Evolutionary conservation across 1,140 invertebrate genomes (phyloP), one percentile per base, ranked within the genome.

Genomic region (Paraescarpia echinospica): DNA sequence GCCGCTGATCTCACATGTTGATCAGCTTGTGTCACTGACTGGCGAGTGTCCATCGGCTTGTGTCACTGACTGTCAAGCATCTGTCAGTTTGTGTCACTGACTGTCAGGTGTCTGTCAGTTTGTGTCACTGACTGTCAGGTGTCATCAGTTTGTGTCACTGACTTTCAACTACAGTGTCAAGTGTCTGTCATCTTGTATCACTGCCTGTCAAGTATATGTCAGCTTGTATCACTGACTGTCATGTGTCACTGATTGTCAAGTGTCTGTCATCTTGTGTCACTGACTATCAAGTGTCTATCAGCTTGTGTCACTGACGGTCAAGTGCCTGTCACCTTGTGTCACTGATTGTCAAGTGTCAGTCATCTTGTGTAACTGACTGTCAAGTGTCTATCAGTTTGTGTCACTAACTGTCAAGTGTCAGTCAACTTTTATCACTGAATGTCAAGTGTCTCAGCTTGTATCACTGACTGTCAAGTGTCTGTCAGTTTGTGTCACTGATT

Each of bases 51-150:
- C 12, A 12, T 41, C 34, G 35, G 91, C 33, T 33, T 4, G 33
- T 91, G 97, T 97, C 95, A 96, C 93, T 94, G 90, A 93, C 91
- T 93, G 93, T 33, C 31, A 93, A 18, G 41, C 18, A 22, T 33
- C 2, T 77, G 33, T 89, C 77, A 9, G 34, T 34, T 31, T 35
- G 41, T 22, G 41, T 41, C 41, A 6, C 41, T 41, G 41, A 41
- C 41, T 41, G 41, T 41, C 41, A 41, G 41, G 41, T 41, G 41
- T 41, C 41, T n/a, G 22, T 35, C 51, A 89, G 34, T 1, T 89
- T 89, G 35, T 48, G 31, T 9, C 41, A 6, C 41, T 41, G 41
- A 41, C 41, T 41, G 41, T 41, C 41, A 41, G 41, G 41, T 41
- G 41, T 41, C 41, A 31, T 35, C 51, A 89, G 34, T 1, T 89